phyloP scores from a whole-genome alignment of 2,888 invertebrate genomes.

The Bedellia somnulentella region DNA sequence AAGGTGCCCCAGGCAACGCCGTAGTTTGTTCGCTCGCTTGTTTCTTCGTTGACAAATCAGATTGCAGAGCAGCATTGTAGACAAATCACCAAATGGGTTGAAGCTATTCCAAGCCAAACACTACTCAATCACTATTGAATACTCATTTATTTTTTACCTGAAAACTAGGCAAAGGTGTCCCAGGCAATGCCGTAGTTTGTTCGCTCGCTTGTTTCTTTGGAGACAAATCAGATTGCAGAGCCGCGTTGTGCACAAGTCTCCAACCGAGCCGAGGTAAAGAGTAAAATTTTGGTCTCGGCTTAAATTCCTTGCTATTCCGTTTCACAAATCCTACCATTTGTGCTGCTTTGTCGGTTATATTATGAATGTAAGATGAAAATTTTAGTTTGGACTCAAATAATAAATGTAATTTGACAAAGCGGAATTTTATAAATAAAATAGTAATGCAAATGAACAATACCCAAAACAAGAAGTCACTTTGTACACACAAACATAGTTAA shows the following conservation, averaged over 20 bases:
- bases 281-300: slow-evolving; percentile 18
- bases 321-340: no score
- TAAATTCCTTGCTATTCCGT: no score
- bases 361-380: no score
- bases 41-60: slow-evolving; percentile 23
- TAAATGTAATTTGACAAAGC: no score
- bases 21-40: slow-evolving; percentile 14
- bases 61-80: slow-evolving; percentile 27
- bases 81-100: slow-evolving; percentile 31
- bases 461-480: neutral
- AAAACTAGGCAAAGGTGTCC: slow-evolving; percentile 32
- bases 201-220: slow-evolving; percentile 14
- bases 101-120: no score
- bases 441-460: no score
- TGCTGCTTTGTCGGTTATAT: no score
- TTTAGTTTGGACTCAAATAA: no score
- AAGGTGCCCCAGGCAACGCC: slow-evolving; percentile 29
- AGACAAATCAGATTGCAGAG: slow-evolving; percentile 29
- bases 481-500: neutral
- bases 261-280: slow-evolving; percentile 23
- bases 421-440: no score
- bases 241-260: slow-evolving; percentile 29
- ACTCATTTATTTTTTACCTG: no score
- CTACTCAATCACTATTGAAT: no score
- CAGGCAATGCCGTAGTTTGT: slow-evolving; percentile 19